phyloP scores from a whole-genome alignment of 1,140 invertebrate species.

The Drosophila triauraria region DNA sequence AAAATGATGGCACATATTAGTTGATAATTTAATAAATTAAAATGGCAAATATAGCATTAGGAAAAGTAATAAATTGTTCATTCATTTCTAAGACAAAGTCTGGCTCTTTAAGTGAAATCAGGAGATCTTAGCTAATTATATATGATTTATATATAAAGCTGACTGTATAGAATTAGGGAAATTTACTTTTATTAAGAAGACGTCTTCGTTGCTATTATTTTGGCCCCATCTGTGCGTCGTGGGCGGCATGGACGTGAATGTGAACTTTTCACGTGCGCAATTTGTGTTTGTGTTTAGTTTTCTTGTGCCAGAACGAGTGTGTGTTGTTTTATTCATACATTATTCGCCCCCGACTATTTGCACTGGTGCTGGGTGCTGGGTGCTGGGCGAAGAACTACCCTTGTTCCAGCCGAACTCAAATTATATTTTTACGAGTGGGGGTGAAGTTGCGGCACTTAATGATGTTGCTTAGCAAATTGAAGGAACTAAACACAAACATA shows the following conservation, averaged over 20 bases:
- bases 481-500: conserved; percentile 84
- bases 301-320: conserved; percentile 15
- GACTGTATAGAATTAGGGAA: not conserved
- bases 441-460: conserved; percentile 77
- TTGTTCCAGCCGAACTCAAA: conserved; percentile 60
- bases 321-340: conserved; percentile 75
- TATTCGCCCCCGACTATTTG: conserved; percentile 50
- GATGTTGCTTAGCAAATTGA: conserved; percentile 84
- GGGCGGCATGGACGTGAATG: conserved; percentile 24
- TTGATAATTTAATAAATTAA: not conserved
- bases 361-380: conserved; percentile 21
- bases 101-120: not conserved
- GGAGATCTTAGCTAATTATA: not conserved
- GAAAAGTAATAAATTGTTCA: no score
- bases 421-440: conserved; percentile 72
- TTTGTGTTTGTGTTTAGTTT: conserved; percentile 50
- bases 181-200: not conserved
- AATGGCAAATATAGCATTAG: no score
- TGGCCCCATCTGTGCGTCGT: not conserved
- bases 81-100: not conserved
- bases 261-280: conserved; percentile 70
- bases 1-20: not conserved
- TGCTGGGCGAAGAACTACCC: conserved; percentile 45
- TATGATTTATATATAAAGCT: not conserved
- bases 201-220: not conserved